Conservation (phyloP, 1,140 invertebrate genomes). For the Rhagoletis pomonella region DNA sequence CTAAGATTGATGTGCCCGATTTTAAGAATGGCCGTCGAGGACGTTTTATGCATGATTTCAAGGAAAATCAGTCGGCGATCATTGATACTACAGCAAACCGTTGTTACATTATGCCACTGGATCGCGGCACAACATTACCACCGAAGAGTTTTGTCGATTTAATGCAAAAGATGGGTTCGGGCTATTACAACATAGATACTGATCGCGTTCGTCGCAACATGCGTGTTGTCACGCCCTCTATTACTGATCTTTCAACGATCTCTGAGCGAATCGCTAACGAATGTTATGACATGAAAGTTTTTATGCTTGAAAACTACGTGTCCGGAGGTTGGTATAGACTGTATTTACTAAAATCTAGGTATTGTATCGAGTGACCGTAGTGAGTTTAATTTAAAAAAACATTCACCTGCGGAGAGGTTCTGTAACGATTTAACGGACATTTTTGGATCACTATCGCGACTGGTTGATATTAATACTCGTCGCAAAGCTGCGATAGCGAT, state of each 20-base stretch:
- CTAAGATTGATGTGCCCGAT: slow-evolving; percentile 87
- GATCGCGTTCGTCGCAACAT: slow-evolving; percentile 85
- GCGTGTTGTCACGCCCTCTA: slow-evolving; percentile 83
- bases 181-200: slow-evolving; percentile 89
- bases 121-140: slow-evolving; percentile 84
- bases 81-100: slow-evolving; percentile 84
- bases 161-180: slow-evolving; percentile 86
- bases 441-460: too few species aligned
- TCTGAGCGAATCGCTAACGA: slow-evolving; percentile 83
- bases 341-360: too few species aligned
- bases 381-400: too few species aligned
- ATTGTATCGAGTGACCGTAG: too few species aligned
- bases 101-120: slow-evolving; percentile 93
- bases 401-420: too few species aligned
- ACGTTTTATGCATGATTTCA: slow-evolving; percentile 93
- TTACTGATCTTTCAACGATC: slow-evolving; percentile 80
- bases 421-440: too few species aligned
- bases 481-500: too few species aligned
- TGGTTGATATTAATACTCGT: too few species aligned
- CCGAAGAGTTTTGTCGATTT: slow-evolving; percentile 86
- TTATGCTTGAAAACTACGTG: slow-evolving; percentile 81
- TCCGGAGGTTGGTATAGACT: slow-evolving; percentile 67
- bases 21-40: slow-evolving; percentile 85
- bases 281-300: slow-evolving; percentile 83
- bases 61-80: slow-evolving; percentile 85